Conservation (phyloP, 1,140 invertebrate species). For the Planococcus citri region DNA sequence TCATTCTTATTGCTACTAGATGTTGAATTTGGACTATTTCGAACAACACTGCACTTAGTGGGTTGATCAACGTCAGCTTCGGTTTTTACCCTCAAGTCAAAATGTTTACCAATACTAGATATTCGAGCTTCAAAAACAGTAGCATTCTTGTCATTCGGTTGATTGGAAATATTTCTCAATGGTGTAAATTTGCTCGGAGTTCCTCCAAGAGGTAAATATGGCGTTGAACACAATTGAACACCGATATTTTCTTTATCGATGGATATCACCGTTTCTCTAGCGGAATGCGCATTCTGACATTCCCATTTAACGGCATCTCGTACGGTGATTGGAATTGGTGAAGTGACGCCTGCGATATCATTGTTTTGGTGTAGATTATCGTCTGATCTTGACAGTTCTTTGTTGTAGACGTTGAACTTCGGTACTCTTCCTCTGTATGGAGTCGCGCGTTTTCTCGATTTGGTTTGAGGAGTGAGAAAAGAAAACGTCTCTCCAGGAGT, state of each 20-base stretch:
- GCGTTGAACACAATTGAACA: background rate
- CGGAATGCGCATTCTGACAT: background rate
- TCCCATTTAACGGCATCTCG: background rate
- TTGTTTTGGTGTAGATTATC: background rate
- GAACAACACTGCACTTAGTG: background rate
- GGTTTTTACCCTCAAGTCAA: background rate
- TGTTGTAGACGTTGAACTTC: background rate
- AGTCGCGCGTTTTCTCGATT: background rate
- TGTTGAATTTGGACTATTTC: no score
- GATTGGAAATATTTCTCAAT: background rate
- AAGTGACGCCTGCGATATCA: background rate
- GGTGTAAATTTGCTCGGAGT: background rate
- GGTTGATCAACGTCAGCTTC: background rate
- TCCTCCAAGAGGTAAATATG: background rate
- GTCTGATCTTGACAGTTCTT: background rate
- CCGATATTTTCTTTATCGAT: background rate
- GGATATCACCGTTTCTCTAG: background rate
- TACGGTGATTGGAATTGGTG: background rate
- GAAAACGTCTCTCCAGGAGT: no score
- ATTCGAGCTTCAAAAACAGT: background rate
- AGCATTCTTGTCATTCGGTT: background rate
- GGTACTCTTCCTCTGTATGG: background rate
- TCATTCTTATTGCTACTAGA: no score
- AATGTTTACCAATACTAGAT: background rate
- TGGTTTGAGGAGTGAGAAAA: background rate